A percentile compares a stretch with the other conserved stretches of the same genome.
Evolutionary conservation across 1,140 invertebrate species (phyloP).

Genomic region (Leptonema lineaticorne): DNA sequence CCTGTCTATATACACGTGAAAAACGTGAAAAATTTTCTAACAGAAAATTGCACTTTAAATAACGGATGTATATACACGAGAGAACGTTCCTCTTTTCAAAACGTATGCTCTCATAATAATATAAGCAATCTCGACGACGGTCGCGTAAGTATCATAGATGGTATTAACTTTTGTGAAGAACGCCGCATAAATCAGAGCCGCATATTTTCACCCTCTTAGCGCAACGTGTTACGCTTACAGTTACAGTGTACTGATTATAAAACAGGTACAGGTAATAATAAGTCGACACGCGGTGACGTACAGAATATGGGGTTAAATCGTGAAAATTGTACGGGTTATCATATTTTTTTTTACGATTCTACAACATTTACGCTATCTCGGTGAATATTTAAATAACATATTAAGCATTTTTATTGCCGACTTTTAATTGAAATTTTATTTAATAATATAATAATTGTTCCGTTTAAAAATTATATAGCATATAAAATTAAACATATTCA

Average conservation of each 20-base stretch:
- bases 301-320: neutral
- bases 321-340: neutral
- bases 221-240: conserved; percentile 32
- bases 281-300: conserved; percentile 16
- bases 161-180: conserved; percentile 37
- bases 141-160: conserved; percentile 30
- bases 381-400: too few relatives aligned
- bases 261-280: conserved; percentile 34
- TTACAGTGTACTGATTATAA: neutral
- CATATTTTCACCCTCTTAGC: conserved; percentile 37
- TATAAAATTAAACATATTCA: too few relatives aligned
- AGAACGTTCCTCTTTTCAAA: neutral
- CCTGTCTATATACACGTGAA: neutral
- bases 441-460: too few relatives aligned
- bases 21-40: too few relatives aligned
- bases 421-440: too few relatives aligned
- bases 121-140: neutral
- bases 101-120: neutral
- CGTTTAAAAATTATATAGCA: too few relatives aligned
- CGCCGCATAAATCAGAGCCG: conserved; percentile 38
- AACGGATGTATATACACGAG: too few relatives aligned
- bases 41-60: too few relatives aligned
- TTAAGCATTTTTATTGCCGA: too few relatives aligned
- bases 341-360: too few relatives aligned
- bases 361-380: too few relatives aligned